A percentile compares a stretch with the other conserved stretches of the same genome.
Conservation (phyloP, 2,888 invertebrate genomes). For the Polydrusus cervinus region DNA sequence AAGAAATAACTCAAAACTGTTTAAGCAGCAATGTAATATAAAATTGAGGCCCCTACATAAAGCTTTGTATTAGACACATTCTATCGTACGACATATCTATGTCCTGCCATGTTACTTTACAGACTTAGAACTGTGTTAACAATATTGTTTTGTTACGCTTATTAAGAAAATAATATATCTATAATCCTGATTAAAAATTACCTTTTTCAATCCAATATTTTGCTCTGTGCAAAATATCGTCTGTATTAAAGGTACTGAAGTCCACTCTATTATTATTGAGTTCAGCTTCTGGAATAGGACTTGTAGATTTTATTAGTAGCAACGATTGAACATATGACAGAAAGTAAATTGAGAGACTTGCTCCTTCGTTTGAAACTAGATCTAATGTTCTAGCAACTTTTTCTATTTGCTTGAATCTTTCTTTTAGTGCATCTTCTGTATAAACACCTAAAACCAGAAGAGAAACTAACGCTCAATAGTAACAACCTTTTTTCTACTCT, state of each 20-base stretch:
- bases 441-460: slow-evolving; percentile 76
- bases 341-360: slow-evolving; percentile 84
- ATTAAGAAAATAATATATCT: no score
- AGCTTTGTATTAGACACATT: no score
- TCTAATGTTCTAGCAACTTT: slow-evolving; percentile 88
- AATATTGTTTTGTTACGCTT: no score
- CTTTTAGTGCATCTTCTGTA: slow-evolving; percentile 89
- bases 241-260: slow-evolving; percentile 84
- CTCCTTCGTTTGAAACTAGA: slow-evolving; percentile 87
- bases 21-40: no score
- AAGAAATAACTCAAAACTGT: no score
- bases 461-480: background rate
- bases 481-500: no score
- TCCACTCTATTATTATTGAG: slow-evolving; percentile 83
- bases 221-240: slow-evolving; percentile 92
- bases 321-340: slow-evolving; percentile 92
- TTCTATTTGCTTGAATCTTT: slow-evolving; percentile 88
- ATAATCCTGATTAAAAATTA: slow-evolving; percentile 71
- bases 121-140: no score
- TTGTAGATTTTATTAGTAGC: slow-evolving; percentile 80
- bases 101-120: no score
- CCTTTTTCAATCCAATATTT: slow-evolving; percentile 91
- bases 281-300: slow-evolving; percentile 83
- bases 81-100: no score
- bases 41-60: no score